A percentile compares a stretch with the other conserved stretches of the same genome.
phyloP scores from a whole-genome alignment of 2,888 invertebrate genomes.

The Neoascia interrupta region DNA sequence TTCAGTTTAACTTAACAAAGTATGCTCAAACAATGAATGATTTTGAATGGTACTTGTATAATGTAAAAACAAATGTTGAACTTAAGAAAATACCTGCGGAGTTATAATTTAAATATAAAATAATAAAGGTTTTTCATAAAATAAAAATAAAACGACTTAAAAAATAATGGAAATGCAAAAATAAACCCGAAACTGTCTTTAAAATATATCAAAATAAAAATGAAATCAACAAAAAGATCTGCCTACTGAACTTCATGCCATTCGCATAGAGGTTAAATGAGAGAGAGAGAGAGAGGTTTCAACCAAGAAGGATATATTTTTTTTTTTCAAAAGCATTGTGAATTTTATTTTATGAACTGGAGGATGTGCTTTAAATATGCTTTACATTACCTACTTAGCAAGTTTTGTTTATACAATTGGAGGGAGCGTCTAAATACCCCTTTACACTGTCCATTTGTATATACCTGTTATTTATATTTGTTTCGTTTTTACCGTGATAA shows the following conservation, averaged over 20 bases:
- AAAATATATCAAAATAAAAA: slow-evolving; percentile 15
- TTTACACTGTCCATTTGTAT: slow-evolving; percentile 58
- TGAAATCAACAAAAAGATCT: slow-evolving; percentile 23
- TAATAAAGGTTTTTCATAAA: no score
- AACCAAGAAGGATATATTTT: slow-evolving; percentile 29
- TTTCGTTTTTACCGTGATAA: slow-evolving; percentile 12
- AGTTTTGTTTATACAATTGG: slow-evolving; percentile 29
- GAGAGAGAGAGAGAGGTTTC: neutral
- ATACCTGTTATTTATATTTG: slow-evolving; percentile 26
- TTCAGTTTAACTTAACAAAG: no score
- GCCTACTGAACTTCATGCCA: slow-evolving; percentile 50
- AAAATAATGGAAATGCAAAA: no score
- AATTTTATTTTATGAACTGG: slow-evolving; percentile 36
- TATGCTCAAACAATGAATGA: no score
- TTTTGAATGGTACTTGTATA: no score
- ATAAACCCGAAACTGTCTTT: no score
- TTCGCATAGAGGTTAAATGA: slow-evolving; percentile 8
- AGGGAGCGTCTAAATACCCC: slow-evolving; percentile 40
- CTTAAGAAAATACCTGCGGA: no score
- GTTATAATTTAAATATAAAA: no score
- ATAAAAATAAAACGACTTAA: no score
- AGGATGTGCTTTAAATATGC: slow-evolving; percentile 34
- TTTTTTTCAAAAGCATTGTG: slow-evolving; percentile 54
- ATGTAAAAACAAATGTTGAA: no score
- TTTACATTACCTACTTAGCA: slow-evolving; percentile 36